Conservation (phyloP, 2,888 invertebrate genomes). For the Rotaria macrura region DNA sequence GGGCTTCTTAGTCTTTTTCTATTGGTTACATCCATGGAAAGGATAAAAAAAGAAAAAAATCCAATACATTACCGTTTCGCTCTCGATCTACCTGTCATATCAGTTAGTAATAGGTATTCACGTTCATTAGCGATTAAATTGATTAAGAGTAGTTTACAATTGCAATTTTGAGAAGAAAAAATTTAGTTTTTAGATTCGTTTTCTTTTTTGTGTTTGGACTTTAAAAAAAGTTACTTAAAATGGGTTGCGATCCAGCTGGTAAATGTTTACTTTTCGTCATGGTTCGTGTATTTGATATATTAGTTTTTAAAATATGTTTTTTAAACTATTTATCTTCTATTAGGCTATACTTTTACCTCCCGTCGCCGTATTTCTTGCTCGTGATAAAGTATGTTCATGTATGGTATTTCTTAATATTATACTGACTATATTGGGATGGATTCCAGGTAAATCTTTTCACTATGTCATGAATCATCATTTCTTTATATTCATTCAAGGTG, state of each 20-base stretch:
- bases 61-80: too few relatives aligned
- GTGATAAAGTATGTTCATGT: neutral
- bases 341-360: slow-evolving; percentile 8
- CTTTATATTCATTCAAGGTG: neutral
- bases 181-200: too few relatives aligned
- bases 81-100: too few relatives aligned
- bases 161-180: too few relatives aligned
- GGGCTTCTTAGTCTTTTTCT: too few relatives aligned
- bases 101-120: too few relatives aligned
- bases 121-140: too few relatives aligned
- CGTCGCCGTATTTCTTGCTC: neutral
- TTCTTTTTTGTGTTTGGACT: too few relatives aligned
- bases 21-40: too few relatives aligned
- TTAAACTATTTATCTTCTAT: neutral
- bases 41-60: too few relatives aligned
- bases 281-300: neutral
- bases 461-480: neutral
- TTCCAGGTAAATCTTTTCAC: neutral
- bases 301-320: neutral
- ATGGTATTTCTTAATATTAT: neutral
- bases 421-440: neutral
- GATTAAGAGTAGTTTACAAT: too few relatives aligned
- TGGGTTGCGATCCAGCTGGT: neutral
- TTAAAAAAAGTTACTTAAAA: neutral
- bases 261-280: slow-evolving; percentile 6